Conservation (phyloP, 2,888 invertebrate genomes). For the Orthosia gothica region DNA sequence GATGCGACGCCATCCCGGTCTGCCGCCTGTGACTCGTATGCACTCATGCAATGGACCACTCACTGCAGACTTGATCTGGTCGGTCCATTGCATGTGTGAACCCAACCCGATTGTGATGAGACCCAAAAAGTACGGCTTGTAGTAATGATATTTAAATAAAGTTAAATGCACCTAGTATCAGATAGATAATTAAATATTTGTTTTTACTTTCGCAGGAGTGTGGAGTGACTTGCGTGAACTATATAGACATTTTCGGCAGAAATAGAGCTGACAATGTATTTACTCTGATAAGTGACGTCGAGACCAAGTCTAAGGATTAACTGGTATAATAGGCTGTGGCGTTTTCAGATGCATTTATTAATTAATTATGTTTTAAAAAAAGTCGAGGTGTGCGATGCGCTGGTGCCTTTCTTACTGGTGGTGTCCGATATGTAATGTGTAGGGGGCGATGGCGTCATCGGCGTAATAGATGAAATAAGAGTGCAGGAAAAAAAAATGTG, state of each 20-base stretch:
- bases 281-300: constrained; percentile 85
- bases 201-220: constrained; percentile 81
- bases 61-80: too few relatives aligned
- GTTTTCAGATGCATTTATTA: background rate
- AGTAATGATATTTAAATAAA: too few relatives aligned
- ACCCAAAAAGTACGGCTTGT: too few relatives aligned
- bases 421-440: background rate
- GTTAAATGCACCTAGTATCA: too few relatives aligned
- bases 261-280: constrained; percentile 88
- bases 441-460: too few relatives aligned
- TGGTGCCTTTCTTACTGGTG: background rate
- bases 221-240: constrained; percentile 88
- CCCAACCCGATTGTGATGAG: too few relatives aligned
- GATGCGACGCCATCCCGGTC: too few relatives aligned
- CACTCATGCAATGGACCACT: too few relatives aligned
- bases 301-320: constrained; percentile 81
- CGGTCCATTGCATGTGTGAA: too few relatives aligned
- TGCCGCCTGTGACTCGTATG: too few relatives aligned
- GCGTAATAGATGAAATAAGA: too few relatives aligned
- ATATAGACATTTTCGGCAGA: constrained; percentile 83
- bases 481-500: too few relatives aligned
- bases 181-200: background rate
- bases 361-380: background rate
- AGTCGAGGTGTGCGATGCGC: background rate
- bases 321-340: background rate